Base-by-base conservation (phyloP, 2,797 vertebrate genomes). In the Hypotaenidia okinawae region DNA sequence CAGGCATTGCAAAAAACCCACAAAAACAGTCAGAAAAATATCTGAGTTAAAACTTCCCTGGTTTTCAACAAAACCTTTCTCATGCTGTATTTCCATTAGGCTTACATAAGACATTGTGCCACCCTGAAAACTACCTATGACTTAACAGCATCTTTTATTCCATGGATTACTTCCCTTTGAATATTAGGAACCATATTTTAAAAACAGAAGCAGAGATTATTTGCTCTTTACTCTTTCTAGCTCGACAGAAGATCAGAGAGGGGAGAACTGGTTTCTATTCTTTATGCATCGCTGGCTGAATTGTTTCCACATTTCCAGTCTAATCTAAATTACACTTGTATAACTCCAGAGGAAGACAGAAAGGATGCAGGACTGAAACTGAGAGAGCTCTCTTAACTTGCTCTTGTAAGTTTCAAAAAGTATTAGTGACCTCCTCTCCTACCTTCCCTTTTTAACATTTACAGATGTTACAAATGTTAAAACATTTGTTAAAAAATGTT, bases 271-370 rank as follows among this genome's bases (percentile, higher is more conserved):
- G 12, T 70, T 97, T 94, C 78, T 95, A 7, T 84, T 96, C 68
- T 23, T 87, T 85, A 87, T 83, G 84, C 86, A 93, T 82, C 68
- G 72, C 66, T 88, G 72, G 13, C 52, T 59, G 86, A 90, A 88
- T 89, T 82, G 69, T 92, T 96, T 93, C 91, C 79, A 91, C 91
- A 16, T 85, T 92, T 96, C 84, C 69, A 96, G 25, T 94, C 85
- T 80, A 66, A 94, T 91, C 54, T 89, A 86, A 91, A 69, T 93
- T 93, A 84, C 47, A 81, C 35, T 87, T 88, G 41, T 63, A 30
- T 87, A 61, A 78, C 83, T 77, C 25, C 22, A 58, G 37, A 91
- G 19, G 30, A 75, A 83, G 91, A 85, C 47, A 67, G 84, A 84
- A 83, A 45, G 77, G 78, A 82, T 87, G 32, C 54, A 81, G 68